These are phyloP conservation scores for Manis pentadactyla DNA, from an alignment of 2,797 vertebrate genomes.

Conservation along the genomic window DNA sequence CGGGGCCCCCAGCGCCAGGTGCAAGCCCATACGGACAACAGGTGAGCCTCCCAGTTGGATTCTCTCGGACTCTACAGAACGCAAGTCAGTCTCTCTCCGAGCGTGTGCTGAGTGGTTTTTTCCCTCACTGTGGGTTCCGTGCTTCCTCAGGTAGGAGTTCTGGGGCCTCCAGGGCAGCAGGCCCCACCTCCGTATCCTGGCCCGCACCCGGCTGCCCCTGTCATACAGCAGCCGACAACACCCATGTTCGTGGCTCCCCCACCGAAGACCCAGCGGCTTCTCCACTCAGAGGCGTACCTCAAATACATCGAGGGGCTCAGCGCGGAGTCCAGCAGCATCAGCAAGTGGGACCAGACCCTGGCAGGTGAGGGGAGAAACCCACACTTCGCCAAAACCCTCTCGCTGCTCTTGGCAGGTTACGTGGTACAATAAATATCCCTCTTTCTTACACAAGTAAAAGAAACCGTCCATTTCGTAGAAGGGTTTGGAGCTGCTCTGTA, in stretches of 20 bases:
- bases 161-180: conserved; percentile 92
- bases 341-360: conserved; percentile 99
- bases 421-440: background rate
- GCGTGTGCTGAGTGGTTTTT: background rate
- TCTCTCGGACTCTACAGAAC: conserved; percentile 38
- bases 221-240: conserved; percentile 96
- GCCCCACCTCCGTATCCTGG: conserved; percentile 95
- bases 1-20: conserved; percentile 90
- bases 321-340: conserved; percentile 94
- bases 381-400: background rate
- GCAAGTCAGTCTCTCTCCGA: conserved; percentile 56
- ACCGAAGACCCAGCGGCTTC: conserved; percentile 96
- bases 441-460: conserved; percentile 34
- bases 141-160: conserved; percentile 89
- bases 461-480: conserved; percentile 14
- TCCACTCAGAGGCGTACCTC: conserved; percentile 98
- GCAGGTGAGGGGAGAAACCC: conserved; percentile 89
- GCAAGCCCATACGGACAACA: conserved; percentile 93
- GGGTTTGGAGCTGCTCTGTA: conserved; percentile 5
- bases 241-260: conserved; percentile 98
- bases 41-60: conserved; percentile 87
- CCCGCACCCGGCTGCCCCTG: conserved; percentile 91
- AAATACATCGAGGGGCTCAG: conserved; percentile 97
- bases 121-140: conserved; percentile 54
- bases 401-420: background rate